Evolutionary conservation across 2,113 vertebrate species (phyloP), one percentile per base, ranked within the genome.

Genomic region (Podarcis raffonei): DNA sequence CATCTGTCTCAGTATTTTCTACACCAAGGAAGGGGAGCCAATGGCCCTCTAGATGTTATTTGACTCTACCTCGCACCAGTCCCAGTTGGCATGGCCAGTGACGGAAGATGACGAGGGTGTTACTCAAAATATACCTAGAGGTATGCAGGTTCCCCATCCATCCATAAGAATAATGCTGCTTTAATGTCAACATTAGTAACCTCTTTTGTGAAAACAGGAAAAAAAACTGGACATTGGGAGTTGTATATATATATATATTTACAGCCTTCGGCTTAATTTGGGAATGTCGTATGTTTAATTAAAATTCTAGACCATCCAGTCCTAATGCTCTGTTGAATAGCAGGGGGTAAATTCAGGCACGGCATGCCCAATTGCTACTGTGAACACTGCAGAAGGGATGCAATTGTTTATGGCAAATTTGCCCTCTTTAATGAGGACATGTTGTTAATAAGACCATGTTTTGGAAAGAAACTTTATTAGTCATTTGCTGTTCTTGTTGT

Each of bases 401-500:
- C 5, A 32, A 71, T 89, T 95, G 93, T 90, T 94, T 91, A 85
- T 87, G 89, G 89, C 89, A 90, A 92, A 94, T 90, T 90, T 81
- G 27, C 78, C 90, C 80, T 77, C 89, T 92, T 93, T 93, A 90
- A 93, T 85, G 89, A 95, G 90, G 78, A 90, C 86, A 8, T 71
- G 0, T 76, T 93, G 80, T 65, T 95, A 95, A 95, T 87, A 84
- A 94, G 91, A 81, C 77, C 87, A 79, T 53, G 78, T 88, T 95
- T 90, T 87, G 81, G 93, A 94, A 85, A 86, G 84, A 80, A 81
- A 35, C 25, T 65, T 92, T 87, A 77, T 94, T 92, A 90, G 91
- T 94, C 92, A 85, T 92, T 94, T 86, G 23, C 89, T 92, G 13
- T 92, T 95, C 94, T 76, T 84, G 90, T 88, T 89, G 81, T 79